Conservation (phyloP, 2,797 vertebrate genomes). For the Serranus cabrilla region DNA sequence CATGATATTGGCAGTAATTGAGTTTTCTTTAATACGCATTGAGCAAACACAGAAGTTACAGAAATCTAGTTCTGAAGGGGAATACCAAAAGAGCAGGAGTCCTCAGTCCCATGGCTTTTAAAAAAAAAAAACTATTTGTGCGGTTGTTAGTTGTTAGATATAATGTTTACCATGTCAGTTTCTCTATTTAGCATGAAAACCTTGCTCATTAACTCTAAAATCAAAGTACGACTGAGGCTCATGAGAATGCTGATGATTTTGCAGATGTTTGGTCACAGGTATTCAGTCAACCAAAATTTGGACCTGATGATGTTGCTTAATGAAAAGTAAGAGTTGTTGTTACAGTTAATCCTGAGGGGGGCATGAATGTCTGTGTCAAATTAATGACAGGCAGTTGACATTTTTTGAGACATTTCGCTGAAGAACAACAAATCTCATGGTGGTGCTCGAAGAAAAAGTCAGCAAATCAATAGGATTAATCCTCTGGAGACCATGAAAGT, state of each 20-base stretch:
- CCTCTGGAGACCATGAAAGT: not conserved
- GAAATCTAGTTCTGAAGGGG: not conserved
- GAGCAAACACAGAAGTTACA: constrained; percentile 5
- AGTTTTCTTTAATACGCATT: not conserved
- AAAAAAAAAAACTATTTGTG: not conserved
- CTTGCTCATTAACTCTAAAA: not conserved
- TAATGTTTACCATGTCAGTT: not conserved
- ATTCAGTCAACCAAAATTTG: not conserved
- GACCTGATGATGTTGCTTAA: not conserved
- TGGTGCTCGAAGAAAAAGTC: not conserved
- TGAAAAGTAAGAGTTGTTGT: not conserved
- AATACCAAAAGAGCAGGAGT: not conserved
- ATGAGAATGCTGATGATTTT: constrained; percentile 3
- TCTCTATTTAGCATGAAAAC: not conserved
- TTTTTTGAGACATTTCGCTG: no score
- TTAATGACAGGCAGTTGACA: no score
- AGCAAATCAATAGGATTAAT: not conserved
- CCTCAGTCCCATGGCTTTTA: not conserved
- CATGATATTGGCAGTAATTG: not conserved
- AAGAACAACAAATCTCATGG: not conserved
- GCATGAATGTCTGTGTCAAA: not conserved
- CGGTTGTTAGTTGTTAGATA: not conserved
- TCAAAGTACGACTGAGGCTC: not conserved
- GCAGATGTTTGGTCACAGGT: not conserved
- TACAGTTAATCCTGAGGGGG: not conserved